Evolutionary conservation across 1,140 invertebrate genomes (phyloP), one percentile per base, ranked within the genome.

Genomic region (Agraylea sexmaculata): DNA sequence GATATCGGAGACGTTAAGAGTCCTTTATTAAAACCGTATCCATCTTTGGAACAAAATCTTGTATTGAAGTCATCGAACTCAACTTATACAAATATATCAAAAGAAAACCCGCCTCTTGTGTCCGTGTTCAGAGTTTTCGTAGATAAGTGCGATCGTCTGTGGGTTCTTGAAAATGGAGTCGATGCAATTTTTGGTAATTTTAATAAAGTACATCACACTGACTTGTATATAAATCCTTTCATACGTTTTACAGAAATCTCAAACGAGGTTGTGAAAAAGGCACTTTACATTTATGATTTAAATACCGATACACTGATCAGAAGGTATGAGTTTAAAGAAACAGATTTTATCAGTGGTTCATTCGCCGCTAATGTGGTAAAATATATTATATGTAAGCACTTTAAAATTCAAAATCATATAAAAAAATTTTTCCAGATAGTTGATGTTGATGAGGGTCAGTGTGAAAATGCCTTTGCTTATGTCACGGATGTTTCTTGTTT

Each of bases 41-140:
- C 80, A 0, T 77, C 69, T 18, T 83, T 78, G 77, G 65, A 70
- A 30, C 69, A 75, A 0, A 80, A 77, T 40, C 65, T 68, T 22
- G 45, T 74, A 1, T 55, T 20, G 56, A 57, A 11, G 59, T 52
- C 1, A 39, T 42, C 16, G 40, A 49, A n/a, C 31, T 48, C 12
- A 4, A 11, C 11, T 17, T 23, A 37, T 8, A 37, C 7, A 21
- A 23, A 27, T 21, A n/a, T 17, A 2, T 30, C 28, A 46, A 54
- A 43, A 39, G 53, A 42, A 11, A 58, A 55, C 46, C 61, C 42
- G 37, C 62, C 53, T n/a, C 62, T 72, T 4, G 53, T 69, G 4
- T 71, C 68, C 8, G 55, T 62, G 0, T 70, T 71, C 50, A 68
- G 75, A 40, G 62, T 76, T 18, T 67, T 70, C 43, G 61, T 74